These are phyloP conservation scores for Conger conger DNA, from an alignment of 2,113 vertebrate species.

Conservation along the genomic window DNA sequence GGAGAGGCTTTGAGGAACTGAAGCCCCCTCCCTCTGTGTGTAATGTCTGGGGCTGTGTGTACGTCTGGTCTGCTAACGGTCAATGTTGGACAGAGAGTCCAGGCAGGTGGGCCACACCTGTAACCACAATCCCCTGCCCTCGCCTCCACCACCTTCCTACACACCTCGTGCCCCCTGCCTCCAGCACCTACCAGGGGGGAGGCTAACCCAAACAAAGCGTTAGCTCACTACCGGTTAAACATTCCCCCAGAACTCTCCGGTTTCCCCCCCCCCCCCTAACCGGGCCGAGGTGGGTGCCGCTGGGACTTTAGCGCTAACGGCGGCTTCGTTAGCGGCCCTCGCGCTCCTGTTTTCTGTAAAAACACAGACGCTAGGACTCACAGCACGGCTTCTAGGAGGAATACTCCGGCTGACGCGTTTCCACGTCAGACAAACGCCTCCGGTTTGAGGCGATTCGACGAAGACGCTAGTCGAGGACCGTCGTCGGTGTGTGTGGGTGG, in stretches of 20 bases:
- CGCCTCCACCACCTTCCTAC: not conserved
- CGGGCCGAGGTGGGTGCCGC: not conserved
- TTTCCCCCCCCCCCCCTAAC: not conserved
- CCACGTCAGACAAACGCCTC: too few species aligned
- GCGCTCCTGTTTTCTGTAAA: conserved; percentile 7
- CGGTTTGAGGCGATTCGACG: too few species aligned
- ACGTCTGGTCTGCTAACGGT: not conserved
- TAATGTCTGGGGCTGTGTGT: not conserved
- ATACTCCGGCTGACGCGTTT: not conserved
- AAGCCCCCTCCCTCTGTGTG: not conserved
- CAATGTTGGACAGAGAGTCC: not conserved
- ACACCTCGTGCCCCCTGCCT: not conserved
- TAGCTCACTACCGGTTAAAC: not conserved
- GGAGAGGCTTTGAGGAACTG: not conserved
- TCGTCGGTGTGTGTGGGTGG: not conserved
- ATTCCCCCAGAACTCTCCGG: not conserved
- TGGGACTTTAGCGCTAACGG: not conserved
- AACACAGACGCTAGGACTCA: not conserved
- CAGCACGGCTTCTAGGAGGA: not conserved
- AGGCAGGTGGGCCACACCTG: not conserved
- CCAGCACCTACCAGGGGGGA: not conserved
- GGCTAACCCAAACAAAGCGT: not conserved
- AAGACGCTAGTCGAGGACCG: not conserved
- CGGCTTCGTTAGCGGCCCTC: not conserved
- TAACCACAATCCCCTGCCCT: not conserved